Evolutionary conservation across 1,140 invertebrate genomes (phyloP), one percentile per base, ranked within the genome.

Genomic region (Ceratosolen solmsi): DNA sequence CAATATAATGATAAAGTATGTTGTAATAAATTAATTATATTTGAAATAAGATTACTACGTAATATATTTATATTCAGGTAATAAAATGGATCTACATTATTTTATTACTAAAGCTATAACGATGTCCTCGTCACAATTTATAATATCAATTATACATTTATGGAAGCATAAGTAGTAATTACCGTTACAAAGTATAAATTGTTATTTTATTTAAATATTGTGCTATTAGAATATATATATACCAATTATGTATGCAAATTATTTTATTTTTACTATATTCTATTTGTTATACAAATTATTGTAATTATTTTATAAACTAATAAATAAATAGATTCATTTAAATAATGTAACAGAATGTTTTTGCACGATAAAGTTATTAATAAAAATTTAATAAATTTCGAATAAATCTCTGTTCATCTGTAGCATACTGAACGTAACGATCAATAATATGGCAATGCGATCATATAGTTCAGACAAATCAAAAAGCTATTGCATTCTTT

Each of bases 331-430:
- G 25, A 63, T 63, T 63, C 30, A 30, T 11, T 25, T 33, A 63
- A 33, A 5, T 30, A 11, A 17, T 33, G 11, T 27, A 30, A 38
- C 5, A n/a, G 20, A n/a, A 13, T 9, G 38, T 38, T 38, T 68
- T 68, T 38, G 9, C 33, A 68, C 11, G 20, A 68, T 1, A 20
- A 38, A 20, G n/a, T 68, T 68, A 68, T 38, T 65, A 68, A 68
- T 38, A 68, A 68, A n/a, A 38, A 68, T 68, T 36, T 68, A 38
- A 68, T 68, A 68, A 20, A 33, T n/a, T 68, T 68, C 27, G 36
- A 63, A 7, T 17, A 22, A 38, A 63, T 68, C 33, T 33, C 13
- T 38, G 33, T 38, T 68, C 63, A 38, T 68, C 63, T 27, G 27
- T 1, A 54, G 49, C 71, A 49, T 72, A 20, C 58, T 75, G 33